A percentile compares a stretch with the other conserved stretches of the same genome.
phyloP scores from a whole-genome alignment of 2,797 vertebrate species.

The Chloroceryle amazona region DNA sequence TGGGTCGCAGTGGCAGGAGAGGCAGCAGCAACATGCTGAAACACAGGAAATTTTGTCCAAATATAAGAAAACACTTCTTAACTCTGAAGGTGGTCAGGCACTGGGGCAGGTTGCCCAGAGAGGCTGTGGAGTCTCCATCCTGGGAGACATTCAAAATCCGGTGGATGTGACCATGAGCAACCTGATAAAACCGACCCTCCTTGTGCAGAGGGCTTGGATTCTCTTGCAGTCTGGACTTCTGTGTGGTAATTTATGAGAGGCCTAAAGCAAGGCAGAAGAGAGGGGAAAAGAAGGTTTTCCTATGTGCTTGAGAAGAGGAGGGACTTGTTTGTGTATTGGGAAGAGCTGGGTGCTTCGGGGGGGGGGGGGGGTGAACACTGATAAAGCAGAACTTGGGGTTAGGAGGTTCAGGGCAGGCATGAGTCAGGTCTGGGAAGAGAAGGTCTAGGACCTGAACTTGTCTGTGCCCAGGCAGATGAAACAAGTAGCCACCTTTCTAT shows the following conservation, averaged over 20 bases:
- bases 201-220: neutral
- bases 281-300: neutral
- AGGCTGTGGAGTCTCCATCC: neutral
- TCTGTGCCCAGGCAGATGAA: neutral
- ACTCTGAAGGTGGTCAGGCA: neutral
- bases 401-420: fast-evolving
- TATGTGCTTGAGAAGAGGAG: neutral
- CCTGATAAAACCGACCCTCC: neutral
- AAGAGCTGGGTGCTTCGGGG: neutral
- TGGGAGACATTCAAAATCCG: neutral
- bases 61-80: neutral
- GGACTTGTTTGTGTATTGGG: neutral
- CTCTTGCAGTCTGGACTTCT: neutral
- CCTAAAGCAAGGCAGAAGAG: neutral
- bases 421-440: neutral
- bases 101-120: neutral
- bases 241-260: fast-evolving
- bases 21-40: neutral
- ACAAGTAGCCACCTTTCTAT: neutral
- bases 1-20: neutral
- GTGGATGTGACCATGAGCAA: neutral
- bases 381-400: neutral
- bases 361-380: fast-evolving
- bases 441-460: neutral
- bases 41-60: neutral